These are phyloP conservation scores for Oeneis ivallda DNA, from an alignment of 2,888 invertebrate species.

Conservation along the genomic window DNA sequence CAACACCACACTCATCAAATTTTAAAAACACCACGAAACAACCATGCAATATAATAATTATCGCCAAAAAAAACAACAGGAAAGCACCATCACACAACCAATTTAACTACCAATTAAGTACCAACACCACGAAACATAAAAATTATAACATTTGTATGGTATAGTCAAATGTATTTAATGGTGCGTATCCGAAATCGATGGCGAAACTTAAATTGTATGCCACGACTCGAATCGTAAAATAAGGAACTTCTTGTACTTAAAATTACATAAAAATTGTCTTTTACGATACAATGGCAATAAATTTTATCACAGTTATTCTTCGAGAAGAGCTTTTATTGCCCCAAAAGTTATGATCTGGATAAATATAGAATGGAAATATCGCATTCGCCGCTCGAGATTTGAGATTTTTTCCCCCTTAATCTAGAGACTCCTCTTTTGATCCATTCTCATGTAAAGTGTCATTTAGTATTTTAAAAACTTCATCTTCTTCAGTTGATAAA, in stretches of 20 bases:
- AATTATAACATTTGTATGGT: slow-evolving; percentile 1
- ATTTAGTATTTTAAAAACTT: background rate
- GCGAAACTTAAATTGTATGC: slow-evolving; percentile 42
- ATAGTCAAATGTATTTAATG: slow-evolving; percentile 7
- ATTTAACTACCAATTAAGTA: no score
- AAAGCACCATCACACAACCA: no score
- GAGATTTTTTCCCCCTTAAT: slow-evolving; percentile 7
- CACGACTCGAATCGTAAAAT: slow-evolving; percentile 45
- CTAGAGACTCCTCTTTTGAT: background rate
- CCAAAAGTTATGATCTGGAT: slow-evolving; percentile 49
- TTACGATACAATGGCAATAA: slow-evolving; percentile 56
- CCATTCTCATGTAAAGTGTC: background rate
- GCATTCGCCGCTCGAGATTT: slow-evolving; percentile 24
- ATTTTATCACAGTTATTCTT: slow-evolving; percentile 49
- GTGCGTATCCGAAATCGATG: slow-evolving; percentile 30
- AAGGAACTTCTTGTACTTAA: slow-evolving; percentile 52
- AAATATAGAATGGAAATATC: slow-evolving; percentile 42
- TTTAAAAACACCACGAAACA: no score
- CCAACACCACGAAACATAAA: background rate
- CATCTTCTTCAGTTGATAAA: background rate
- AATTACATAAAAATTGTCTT: slow-evolving; percentile 59
- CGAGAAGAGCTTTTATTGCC: slow-evolving; percentile 49
- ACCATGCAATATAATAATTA: no score
- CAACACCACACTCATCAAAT: no score
- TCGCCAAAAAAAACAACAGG: no score